Conservation (phyloP, 2,888 invertebrate genomes). For the Diabrotica balteata region DNA sequence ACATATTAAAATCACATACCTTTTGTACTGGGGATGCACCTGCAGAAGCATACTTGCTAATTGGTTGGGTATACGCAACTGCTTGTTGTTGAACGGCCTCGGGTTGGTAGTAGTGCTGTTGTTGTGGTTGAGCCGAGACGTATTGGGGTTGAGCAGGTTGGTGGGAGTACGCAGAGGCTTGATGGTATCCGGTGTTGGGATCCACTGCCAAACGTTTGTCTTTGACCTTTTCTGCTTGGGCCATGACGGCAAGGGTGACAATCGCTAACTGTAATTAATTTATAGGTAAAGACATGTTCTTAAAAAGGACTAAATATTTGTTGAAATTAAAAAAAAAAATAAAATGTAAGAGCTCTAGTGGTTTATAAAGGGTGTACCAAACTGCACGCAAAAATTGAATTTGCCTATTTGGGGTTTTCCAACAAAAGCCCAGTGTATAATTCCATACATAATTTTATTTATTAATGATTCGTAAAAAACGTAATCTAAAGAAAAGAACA, state of each 20-base stretch:
- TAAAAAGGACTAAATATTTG: too few species aligned
- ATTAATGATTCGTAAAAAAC: too few species aligned
- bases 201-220: slow-evolving; percentile 41
- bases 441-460: too few species aligned
- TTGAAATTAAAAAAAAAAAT: too few species aligned
- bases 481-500: too few species aligned
- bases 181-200: slow-evolving; percentile 25
- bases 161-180: slow-evolving; percentile 7
- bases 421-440: too few species aligned
- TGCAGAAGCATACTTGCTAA: slow-evolving; percentile 13
- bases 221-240: slow-evolving; percentile 35
- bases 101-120: slow-evolving; percentile 42
- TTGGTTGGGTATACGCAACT: slow-evolving; percentile 37
- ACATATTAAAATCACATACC: slow-evolving; percentile 19
- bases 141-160: slow-evolving; percentile 34
- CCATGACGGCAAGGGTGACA: slow-evolving; percentile 36
- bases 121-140: slow-evolving; percentile 35
- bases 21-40: slow-evolving; percentile 24
- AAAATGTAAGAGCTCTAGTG: too few species aligned
- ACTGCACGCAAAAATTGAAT: too few species aligned
- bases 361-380: too few species aligned
- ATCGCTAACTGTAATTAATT: slow-evolving; percentile 39
- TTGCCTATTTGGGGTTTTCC: too few species aligned
- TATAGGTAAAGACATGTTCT: too few species aligned
- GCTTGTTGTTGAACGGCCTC: slow-evolving; percentile 35